A percentile compares a stretch with the other conserved stretches of the same genome.
Conservation (phyloP, 2,797 vertebrate genomes). For the Pseudopleuronectes americanus region DNA sequence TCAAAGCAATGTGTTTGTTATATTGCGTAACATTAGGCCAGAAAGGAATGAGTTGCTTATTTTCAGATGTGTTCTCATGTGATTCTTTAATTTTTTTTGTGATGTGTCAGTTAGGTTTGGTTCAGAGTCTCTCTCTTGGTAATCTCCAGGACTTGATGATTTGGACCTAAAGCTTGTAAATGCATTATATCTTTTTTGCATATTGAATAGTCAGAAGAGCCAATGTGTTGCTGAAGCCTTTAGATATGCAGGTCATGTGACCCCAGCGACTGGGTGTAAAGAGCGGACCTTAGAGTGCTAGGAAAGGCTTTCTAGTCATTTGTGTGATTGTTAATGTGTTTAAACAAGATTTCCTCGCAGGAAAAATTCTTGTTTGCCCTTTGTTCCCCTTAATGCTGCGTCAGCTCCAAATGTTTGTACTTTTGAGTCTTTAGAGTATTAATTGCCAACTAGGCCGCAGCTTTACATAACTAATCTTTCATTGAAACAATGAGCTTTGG, state of each 20-base stretch:
- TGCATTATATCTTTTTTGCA: slow-evolving; percentile 4
- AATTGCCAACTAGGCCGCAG: neutral
- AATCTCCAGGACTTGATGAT: slow-evolving; percentile 23
- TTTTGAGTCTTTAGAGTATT: slow-evolving; percentile 9
- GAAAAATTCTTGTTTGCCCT: slow-evolving; percentile 22
- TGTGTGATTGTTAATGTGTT: slow-evolving; percentile 20
- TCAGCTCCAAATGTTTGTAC: slow-evolving; percentile 14
- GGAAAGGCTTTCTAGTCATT: slow-evolving; percentile 7
- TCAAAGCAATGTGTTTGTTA: too few relatives aligned
- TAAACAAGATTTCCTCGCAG: neutral
- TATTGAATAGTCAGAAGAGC: slow-evolving; percentile 15
- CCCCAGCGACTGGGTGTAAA: neutral
- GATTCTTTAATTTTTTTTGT: neutral
- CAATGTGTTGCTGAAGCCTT: neutral
- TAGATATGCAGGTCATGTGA: slow-evolving; percentile 14
- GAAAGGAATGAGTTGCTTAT: neutral
- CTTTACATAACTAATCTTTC: neutral
- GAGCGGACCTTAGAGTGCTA: neutral
- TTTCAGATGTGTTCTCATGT: neutral
- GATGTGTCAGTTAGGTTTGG: too few relatives aligned
- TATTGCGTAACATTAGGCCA: too few relatives aligned
- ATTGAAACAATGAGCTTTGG: slow-evolving; percentile 8
- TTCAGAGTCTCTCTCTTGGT: neutral
- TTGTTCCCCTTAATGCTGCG: slow-evolving; percentile 21
- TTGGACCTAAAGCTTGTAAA: neutral